These are phyloP conservation scores for Megalops cyprinoides DNA, from an alignment of 2,797 vertebrate species.

Conservation along the genomic window DNA sequence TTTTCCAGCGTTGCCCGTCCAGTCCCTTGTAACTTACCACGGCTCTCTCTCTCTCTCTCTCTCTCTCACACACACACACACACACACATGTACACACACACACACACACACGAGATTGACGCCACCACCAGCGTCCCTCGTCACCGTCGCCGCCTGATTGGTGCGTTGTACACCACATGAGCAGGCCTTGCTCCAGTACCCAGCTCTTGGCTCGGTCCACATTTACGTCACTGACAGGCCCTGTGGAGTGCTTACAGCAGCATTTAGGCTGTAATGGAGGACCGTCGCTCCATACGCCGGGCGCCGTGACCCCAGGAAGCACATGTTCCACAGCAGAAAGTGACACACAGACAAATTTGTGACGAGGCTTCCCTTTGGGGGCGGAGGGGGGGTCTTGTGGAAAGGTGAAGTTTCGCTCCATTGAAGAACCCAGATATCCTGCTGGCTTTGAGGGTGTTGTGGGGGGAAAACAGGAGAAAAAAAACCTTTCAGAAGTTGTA, in stretches of 20 bases:
- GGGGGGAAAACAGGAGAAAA: neutral
- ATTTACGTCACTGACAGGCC: neutral
- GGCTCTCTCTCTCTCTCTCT: neutral
- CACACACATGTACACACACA: neutral
- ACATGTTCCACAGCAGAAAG: neutral
- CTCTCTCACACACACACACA: neutral
- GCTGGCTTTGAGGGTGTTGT: too few relatives aligned
- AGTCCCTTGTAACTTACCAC: neutral
- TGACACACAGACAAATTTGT: neutral
- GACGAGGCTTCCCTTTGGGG: neutral
- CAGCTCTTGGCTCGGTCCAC: neutral
- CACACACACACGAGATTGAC: neutral
- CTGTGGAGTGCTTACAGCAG: neutral
- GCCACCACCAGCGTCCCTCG: neutral
- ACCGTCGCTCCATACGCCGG: neutral
- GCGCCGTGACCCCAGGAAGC: neutral
- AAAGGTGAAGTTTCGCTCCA: neutral
- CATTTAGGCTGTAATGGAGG: conserved; percentile 4
- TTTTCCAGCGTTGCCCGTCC: conserved; percentile 28
- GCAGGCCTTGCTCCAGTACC: neutral
- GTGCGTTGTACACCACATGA: neutral
- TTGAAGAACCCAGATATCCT: neutral
- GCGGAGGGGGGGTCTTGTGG: neutral
- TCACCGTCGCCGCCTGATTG: neutral
- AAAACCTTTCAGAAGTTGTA: neutral